Evolutionary conservation across 2,888 invertebrate species (phyloP), one percentile per base, ranked within the genome.

Genomic region (Fragum sueziense): DNA sequence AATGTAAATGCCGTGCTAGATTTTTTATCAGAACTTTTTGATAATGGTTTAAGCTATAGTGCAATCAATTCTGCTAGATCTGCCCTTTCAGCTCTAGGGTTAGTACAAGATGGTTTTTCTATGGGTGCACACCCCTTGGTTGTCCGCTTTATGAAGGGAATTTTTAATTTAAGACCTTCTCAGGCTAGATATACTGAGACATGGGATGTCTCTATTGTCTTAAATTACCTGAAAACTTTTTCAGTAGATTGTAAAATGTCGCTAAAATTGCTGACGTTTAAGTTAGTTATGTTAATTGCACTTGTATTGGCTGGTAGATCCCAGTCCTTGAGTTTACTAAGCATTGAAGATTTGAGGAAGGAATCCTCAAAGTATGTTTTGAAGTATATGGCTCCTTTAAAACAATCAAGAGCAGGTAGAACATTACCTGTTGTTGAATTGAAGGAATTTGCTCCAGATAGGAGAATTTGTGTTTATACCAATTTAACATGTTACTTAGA

Each of bases 51-150:
- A 14, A 41, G 54, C 11, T 79, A 82, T 73, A 65, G 67, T 27
- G 22, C 76, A 17, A 61, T 82, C n/a, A 82, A 82, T 47, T 76
- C 67, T 61, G 82, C 82, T 51, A 51, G 76, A 37, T 37, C 70
- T 76, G 75, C 76, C 14, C 37, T 68, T 33, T 68, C 71, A 9
- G 25, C 80, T 22, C n/a, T 76, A 17, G 75, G 70, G 34, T 61
- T 73, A 65, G 25, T 61, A n/a, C 22, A 52, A 3, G 81, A 76
- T 57, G 74, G 61, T 33, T 74, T 74, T 70, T 17, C 57, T 22
- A 65, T 74, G n/a, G 79, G 82, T 37, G 3, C 59, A 11, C 76
- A 82, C 34, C 82, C 82, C 1, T 37, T 79, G 22, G 67, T 73
- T 2, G 51, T 57, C 2, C 33, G 51, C 22, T 57, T 68, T 59